Evolutionary conservation across 2,113 vertebrate genomes (phyloP).

Genomic region (Illadopsis cleaveri): DNA sequence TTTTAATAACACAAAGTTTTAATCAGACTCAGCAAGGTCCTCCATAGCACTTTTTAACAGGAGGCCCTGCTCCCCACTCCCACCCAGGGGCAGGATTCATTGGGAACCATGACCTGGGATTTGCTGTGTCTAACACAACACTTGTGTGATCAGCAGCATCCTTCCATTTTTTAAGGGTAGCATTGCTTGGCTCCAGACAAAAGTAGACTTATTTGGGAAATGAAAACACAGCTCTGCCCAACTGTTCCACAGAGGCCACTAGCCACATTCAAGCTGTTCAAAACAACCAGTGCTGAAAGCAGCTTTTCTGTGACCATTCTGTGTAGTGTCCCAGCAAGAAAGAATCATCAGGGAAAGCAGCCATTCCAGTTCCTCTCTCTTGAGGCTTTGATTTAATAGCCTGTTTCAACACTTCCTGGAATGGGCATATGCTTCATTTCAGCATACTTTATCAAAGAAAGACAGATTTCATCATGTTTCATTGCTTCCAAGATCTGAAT

Average conservation of each 20-base stretch:
- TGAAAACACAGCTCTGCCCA: neutral
- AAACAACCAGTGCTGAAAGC: neutral
- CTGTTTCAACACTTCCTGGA: neutral
- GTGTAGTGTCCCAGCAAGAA: neutral
- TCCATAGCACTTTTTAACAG: neutral
- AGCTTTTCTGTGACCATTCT: neutral
- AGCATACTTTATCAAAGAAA: neutral
- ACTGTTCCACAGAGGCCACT: rapidly evolving
- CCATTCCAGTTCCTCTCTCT: neutral
- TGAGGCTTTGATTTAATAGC: neutral
- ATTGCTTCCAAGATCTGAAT: neutral
- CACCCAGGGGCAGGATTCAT: neutral
- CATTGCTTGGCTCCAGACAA: neutral
- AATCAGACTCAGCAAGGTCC: neutral
- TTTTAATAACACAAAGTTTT: neutral
- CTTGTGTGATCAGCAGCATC: neutral
- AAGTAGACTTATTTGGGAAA: neutral
- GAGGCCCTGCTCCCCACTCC: neutral
- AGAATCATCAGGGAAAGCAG: neutral
- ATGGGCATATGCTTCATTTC: neutral
- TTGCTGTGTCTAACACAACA: neutral
- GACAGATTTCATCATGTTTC: neutral
- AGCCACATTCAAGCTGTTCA: neutral
- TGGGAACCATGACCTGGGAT: neutral
- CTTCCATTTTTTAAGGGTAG: neutral